Base-by-base conservation (phyloP, 2,888 invertebrate genomes). In the Aphelenchoides bicaudatus region DNA sequence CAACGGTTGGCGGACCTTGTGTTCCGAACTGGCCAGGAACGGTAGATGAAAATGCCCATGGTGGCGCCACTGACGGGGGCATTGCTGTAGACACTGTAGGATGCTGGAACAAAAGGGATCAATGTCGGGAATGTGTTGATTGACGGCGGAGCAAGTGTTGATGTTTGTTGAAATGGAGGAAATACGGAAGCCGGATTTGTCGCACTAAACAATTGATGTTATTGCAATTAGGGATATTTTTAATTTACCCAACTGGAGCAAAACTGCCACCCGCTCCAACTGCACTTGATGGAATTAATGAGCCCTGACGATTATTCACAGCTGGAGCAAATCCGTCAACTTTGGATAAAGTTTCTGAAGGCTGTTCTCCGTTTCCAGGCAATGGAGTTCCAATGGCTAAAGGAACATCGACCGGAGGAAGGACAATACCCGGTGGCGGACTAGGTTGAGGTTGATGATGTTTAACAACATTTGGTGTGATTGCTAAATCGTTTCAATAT, bases 401-500 rank as follows among this genome's bases (percentile, higher is more conserved):
- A 8, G 52, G 52, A 2, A 21, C 39, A 6, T 29, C 49, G 8
- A 28, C 52, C 2, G 52, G 52, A 23, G 52, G 52, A 6, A 51
- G 37, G 25, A 51, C 38, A 2, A 51, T 1, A 8, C 52, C 52
- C 2, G 52, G 52, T 8, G 52, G 52, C 31, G 52, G 52, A n/a
- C n/a, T n/a, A n/a, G n/a, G n/a, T n/a, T n/a, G n/a, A n/a, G n/a
- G n/a, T n/a, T n/a, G n/a, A n/a, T n/a, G n/a, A n/a, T n/a, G n/a
- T n/a, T n/a, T n/a, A n/a, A n/a, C n/a, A n/a, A n/a, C n/a, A n/a
- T n/a, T n/a, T n/a, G n/a, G n/a, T n/a, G n/a, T n/a, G n/a, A n/a
- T n/a, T n/a, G n/a, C n/a, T n/a, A n/a, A n/a, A n/a, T n/a, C n/a
- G n/a, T n/a, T n/a, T n/a, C n/a, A n/a, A n/a, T n/a, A n/a, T n/a